Evolutionary conservation across 2,113 vertebrate species (phyloP).

Genomic region (Crocuta crocuta): DNA sequence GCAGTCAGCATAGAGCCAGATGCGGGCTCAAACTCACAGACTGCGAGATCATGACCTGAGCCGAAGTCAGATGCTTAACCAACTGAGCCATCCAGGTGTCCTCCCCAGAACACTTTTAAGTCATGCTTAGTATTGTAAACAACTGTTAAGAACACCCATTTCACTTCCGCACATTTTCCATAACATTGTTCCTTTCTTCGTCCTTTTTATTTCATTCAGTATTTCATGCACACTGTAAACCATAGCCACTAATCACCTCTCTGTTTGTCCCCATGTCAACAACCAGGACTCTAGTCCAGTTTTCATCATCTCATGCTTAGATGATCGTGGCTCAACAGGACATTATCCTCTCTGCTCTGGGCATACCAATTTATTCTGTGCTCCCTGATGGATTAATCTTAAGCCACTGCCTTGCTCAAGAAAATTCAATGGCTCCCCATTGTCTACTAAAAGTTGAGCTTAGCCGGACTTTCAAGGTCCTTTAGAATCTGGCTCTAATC

Average conservation of each 20-base stretch:
- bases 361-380: neutral
- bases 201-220: neutral
- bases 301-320: neutral
- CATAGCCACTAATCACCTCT: neutral
- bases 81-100: too few relatives aligned
- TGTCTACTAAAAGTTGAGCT: constrained; percentile 21
- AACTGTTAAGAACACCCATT: neutral
- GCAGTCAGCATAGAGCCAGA: too few relatives aligned
- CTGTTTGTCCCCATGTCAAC: neutral
- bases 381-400: neutral
- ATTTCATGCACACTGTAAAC: neutral
- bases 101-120: neutral
- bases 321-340: neutral
- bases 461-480: constrained; percentile 24
- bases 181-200: neutral
- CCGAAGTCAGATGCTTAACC: too few relatives aligned
- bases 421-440: neutral
- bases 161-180: neutral
- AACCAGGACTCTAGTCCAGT: neutral
- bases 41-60: too few relatives aligned
- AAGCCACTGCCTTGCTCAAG: neutral
- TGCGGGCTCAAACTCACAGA: too few relatives aligned
- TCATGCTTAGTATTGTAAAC: neutral
- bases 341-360: neutral
- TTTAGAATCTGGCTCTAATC: constrained; percentile 42